These are phyloP conservation scores for Parotia lawesii DNA, from an alignment of 2,113 vertebrate species.

Conservation along the genomic window DNA sequence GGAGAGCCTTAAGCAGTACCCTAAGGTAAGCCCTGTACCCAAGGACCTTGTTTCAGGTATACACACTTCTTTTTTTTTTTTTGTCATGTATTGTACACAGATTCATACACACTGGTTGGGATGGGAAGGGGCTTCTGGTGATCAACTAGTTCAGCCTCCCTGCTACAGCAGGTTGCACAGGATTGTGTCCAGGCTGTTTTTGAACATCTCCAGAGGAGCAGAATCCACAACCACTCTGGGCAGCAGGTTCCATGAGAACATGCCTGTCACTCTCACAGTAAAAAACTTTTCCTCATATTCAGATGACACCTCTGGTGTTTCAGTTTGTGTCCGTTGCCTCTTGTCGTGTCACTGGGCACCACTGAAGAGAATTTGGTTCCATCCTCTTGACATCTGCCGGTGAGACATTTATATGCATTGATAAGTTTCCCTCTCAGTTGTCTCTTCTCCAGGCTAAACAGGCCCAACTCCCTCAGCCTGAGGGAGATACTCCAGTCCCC, in stretches of 20 bases:
- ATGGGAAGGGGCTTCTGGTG: not conserved
- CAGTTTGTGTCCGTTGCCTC: not conserved
- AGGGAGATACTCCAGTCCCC: not conserved
- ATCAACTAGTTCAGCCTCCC: not conserved
- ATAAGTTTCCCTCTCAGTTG: not conserved
- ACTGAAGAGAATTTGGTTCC: not conserved
- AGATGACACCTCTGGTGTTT: not conserved
- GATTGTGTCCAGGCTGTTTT: not conserved
- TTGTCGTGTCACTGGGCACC: not conserved
- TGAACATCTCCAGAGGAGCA: not conserved
- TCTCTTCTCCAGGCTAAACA: not conserved
- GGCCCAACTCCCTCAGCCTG: not conserved
- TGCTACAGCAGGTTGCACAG: not conserved
- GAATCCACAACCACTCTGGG: not conserved
- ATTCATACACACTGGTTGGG: not conserved
- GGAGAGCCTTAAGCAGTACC: not conserved
- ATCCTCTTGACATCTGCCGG: rapidly evolving
- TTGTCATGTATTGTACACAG: not conserved
- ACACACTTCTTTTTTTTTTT: not conserved
- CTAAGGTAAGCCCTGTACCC: not conserved
- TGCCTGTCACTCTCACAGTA: not conserved
- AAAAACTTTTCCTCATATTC: not conserved
- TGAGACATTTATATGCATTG: not conserved
- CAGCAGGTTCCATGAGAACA: not conserved
- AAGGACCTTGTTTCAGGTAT: not conserved